Percentiles rank a stretch among this genome's conserved stretches.
phyloP scores from a whole-genome alignment of 1,140 invertebrate genomes.

The Calephelis nemesis region DNA sequence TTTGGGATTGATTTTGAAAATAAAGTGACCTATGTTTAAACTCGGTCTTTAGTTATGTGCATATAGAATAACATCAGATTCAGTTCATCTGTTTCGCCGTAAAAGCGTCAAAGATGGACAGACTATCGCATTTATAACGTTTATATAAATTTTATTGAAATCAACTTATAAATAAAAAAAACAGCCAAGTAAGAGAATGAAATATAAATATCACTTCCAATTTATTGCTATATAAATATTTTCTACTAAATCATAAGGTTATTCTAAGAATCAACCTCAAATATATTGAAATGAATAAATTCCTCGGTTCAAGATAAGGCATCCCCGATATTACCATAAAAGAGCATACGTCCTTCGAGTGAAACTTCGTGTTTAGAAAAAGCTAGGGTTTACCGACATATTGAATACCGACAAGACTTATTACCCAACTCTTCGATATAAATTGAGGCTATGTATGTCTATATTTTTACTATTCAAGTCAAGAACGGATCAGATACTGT shows the following conservation, averaged over 20 bases:
- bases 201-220: neutral
- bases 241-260: too few relatives aligned
- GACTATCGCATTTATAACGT: too few relatives aligned
- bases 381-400: neutral
- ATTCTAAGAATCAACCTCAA: neutral
- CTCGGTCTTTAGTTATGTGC: too few relatives aligned
- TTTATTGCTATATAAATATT: too few relatives aligned
- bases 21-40: too few relatives aligned
- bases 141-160: too few relatives aligned
- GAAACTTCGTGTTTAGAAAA: conserved; percentile 25
- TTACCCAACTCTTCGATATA: conserved; percentile 12
- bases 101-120: too few relatives aligned
- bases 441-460: conserved; percentile 7
- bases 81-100: too few relatives aligned
- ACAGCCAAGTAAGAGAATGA: too few relatives aligned
- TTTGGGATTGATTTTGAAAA: too few relatives aligned
- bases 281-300: neutral
- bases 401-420: conserved; percentile 18
- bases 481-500: conserved; percentile 4
- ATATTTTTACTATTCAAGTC: conserved; percentile 17
- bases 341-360: conserved; percentile 28
- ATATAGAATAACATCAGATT: too few relatives aligned
- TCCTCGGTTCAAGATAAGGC: neutral
- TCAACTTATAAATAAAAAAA: too few relatives aligned
- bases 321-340: conserved; percentile 26